These are phyloP conservation scores for Koerneria pararmatus DNA, from an alignment of 2,888 invertebrate genomes.

Conservation along the genomic window DNA sequence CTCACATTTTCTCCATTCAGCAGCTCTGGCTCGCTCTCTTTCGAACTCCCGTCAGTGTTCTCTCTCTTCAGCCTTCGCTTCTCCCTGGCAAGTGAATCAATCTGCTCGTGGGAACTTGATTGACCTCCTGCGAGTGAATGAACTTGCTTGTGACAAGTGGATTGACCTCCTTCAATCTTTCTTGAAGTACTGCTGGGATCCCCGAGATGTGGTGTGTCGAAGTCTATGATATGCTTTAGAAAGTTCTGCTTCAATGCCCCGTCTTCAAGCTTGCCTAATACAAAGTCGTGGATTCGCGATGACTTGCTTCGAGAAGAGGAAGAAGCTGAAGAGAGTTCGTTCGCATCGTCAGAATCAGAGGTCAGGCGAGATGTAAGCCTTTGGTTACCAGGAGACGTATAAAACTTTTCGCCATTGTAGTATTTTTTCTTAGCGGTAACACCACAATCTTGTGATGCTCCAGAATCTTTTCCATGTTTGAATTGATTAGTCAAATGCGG, in stretches of 20 bases:
- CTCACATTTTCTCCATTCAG: background rate
- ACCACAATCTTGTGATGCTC: no score
- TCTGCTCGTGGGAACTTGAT: background rate
- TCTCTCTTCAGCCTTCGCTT: background rate
- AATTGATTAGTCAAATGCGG: no score
- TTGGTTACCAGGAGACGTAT: no score
- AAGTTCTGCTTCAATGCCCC: slow-evolving; percentile 52
- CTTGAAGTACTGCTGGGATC: no score
- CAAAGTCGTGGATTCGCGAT: slow-evolving; percentile 52
- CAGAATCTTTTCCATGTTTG: no score
- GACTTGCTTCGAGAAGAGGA: slow-evolving; percentile 17
- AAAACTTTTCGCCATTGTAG: no score
- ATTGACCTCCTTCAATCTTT: no score
- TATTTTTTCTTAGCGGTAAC: no score
- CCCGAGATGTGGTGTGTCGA: background rate
- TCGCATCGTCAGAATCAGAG: background rate
- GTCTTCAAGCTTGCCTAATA: slow-evolving; percentile 45
- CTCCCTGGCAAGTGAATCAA: background rate
- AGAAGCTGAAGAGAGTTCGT: slow-evolving; percentile 15
- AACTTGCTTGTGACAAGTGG: no score
- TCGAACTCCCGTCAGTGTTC: background rate
- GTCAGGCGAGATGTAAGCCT: no score
- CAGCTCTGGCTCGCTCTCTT: background rate
- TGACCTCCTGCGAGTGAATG: no score
- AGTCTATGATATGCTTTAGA: slow-evolving; percentile 25